Evolutionary conservation across 2,888 invertebrate species (phyloP).

Genomic region (Dilophus febrilis): DNA sequence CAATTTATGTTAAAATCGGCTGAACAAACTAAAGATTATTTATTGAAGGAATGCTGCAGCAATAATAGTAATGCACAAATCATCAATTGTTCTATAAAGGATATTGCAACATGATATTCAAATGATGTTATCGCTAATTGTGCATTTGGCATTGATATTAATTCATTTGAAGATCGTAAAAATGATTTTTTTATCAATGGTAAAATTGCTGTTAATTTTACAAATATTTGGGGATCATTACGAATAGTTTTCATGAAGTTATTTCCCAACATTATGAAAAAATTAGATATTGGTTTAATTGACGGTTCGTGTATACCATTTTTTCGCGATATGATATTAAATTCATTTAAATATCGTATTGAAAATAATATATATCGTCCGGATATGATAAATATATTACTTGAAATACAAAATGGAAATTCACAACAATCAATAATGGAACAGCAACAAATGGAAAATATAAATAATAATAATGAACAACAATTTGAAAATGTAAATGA

Average conservation of each 20-base stretch:
- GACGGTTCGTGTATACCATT: conserved; percentile 1
- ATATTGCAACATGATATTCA: conserved; percentile 21
- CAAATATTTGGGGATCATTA: background rate
- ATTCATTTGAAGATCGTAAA: conserved; percentile 34
- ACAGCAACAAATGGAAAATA: too few relatives aligned
- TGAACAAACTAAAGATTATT: conserved; percentile 8
- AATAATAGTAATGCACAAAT: background rate
- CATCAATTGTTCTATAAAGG: conserved; percentile 22
- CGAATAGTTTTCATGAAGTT: conserved; percentile 8
- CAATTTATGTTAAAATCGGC: conserved; percentile 24
- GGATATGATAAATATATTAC: conserved; percentile 31
- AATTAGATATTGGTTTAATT: conserved; percentile 9
- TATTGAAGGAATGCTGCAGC: background rate
- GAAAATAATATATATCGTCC: conserved; percentile 1
- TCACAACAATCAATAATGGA: too few relatives aligned
- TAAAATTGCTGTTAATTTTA: background rate
- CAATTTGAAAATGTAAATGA: background rate
- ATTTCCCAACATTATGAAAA: conserved; percentile 9
- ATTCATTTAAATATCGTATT: background rate
- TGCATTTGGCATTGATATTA: conserved; percentile 32
- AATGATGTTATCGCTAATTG: conserved; percentile 31
- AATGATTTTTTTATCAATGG: conserved; percentile 38
- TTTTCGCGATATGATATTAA: background rate
- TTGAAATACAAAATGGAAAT: conserved; percentile 32
- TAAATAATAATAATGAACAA: background rate